Base-by-base conservation (phyloP, 2,888 invertebrate species). In the Luffia ferchaultella region DNA sequence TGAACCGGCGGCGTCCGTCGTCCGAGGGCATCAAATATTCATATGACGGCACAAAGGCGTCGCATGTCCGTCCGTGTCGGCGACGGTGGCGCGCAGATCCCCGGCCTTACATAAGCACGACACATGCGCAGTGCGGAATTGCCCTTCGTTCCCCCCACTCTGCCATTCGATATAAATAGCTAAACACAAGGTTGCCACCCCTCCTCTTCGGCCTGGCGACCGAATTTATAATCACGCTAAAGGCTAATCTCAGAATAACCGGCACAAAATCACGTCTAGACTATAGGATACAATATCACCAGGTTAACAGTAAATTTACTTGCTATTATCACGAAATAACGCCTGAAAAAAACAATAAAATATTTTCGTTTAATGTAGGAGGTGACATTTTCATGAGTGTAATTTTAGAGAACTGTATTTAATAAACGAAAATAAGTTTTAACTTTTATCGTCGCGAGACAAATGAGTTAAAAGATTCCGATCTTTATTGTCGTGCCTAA, bases 151-250 rank as follows among this genome's bases (percentile, higher is more conserved):
- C 62, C 54, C 63, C 64, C 59, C 20, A 30, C 20, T 68, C 67
- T 62, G 58, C 70, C 67, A 73, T 77, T 71, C 78, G 68, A 73
- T 79, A 80, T 82, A 83, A 82, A 83, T 83, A 83, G 76, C 76
- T 80, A 71, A 79, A 78, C 70, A 77, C 82, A 83, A 80, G 82
- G 82, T 82, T 82, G 73, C 82, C 79, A 77, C 78, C 80, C 77
- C 69, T 67, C 64, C 68, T 70, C 75, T 73, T 67, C 65, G 68
- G 70, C 75, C 73, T 68, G 58, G 64, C 73, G 72, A 76, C 76
- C 78, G n/a, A n/a, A 76, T 78, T 80, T 77, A 75, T 78, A 80
- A 80, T 79, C 74, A 74, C 67, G 69, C 68, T 72, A 79, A 79
- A 82, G 80, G 80, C 82, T 80, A 79, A 73, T 76, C 74, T 17